Evolutionary conservation across 2,888 invertebrate species (phyloP).

Genomic region (Eretmocerus hayati): DNA sequence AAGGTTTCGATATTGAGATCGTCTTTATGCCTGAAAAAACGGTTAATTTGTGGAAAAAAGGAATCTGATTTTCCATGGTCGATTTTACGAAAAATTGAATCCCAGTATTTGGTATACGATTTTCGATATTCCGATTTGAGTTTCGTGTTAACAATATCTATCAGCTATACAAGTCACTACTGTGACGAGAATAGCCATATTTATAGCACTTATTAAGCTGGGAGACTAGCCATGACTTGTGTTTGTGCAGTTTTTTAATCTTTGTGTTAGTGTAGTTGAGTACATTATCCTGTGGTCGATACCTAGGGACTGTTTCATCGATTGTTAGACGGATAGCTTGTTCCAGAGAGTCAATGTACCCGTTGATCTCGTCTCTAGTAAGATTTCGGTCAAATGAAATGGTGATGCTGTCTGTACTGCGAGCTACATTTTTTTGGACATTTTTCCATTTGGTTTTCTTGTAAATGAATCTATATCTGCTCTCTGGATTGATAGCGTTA

Average conservation of each 20-base stretch:
- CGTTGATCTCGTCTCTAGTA: background rate
- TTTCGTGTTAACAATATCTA: background rate
- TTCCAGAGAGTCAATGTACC: background rate
- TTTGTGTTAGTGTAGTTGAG: background rate
- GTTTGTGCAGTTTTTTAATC: background rate
- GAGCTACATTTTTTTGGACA: background rate
- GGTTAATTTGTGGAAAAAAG: background rate
- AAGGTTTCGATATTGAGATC: background rate
- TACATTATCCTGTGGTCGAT: background rate
- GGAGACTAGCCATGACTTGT: background rate
- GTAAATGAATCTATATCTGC: background rate
- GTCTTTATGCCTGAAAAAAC: background rate
- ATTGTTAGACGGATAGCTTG: background rate
- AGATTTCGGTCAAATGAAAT: conserved; percentile 1
- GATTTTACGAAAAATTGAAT: background rate
- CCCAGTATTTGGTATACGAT: background rate
- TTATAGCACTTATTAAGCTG: background rate
- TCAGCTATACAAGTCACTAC: background rate
- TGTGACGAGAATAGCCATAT: background rate
- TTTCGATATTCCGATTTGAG: background rate
- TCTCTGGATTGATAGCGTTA: too few species aligned
- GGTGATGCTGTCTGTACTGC: too few species aligned
- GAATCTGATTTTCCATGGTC: background rate
- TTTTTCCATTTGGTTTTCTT: conserved; percentile 4
- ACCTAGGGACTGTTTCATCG: background rate